Conservation (phyloP, 2,113 vertebrate species). For the Dendrocopos noguchii region DNA sequence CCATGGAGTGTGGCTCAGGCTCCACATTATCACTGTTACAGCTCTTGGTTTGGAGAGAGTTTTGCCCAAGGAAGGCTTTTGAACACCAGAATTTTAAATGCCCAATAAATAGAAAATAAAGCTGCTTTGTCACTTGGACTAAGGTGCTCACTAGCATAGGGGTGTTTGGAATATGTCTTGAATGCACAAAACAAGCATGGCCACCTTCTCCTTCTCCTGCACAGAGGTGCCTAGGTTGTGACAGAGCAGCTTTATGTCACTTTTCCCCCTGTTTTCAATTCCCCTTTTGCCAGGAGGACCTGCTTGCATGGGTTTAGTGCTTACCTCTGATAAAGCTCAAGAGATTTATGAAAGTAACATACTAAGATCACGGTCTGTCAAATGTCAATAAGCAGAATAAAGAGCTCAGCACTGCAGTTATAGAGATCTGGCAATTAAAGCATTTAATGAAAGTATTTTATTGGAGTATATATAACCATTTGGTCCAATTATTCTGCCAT, state of each 20-base stretch:
- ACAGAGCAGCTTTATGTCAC: background rate
- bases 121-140: background rate
- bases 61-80: background rate
- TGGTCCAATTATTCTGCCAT: constrained; percentile 67
- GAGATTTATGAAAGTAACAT: background rate
- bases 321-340: constrained; percentile 11
- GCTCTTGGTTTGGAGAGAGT: rapidly evolving
- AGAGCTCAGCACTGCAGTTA: constrained; percentile 26
- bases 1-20: background rate
- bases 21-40: rapidly evolving
- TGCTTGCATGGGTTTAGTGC: background rate
- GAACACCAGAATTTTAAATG: background rate
- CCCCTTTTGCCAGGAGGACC: background rate
- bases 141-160: background rate
- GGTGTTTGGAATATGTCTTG: background rate
- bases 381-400: constrained; percentile 59
- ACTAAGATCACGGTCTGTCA: constrained; percentile 38
- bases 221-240: background rate
- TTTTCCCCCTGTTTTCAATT: background rate
- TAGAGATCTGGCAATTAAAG: constrained; percentile 46
- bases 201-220: background rate
- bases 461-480: constrained; percentile 63
- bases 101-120: background rate
- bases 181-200: background rate
- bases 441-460: constrained; percentile 64